Conservation (phyloP, 1,140 invertebrate genomes). For the Phymorhynchus buccinoides region DNA sequence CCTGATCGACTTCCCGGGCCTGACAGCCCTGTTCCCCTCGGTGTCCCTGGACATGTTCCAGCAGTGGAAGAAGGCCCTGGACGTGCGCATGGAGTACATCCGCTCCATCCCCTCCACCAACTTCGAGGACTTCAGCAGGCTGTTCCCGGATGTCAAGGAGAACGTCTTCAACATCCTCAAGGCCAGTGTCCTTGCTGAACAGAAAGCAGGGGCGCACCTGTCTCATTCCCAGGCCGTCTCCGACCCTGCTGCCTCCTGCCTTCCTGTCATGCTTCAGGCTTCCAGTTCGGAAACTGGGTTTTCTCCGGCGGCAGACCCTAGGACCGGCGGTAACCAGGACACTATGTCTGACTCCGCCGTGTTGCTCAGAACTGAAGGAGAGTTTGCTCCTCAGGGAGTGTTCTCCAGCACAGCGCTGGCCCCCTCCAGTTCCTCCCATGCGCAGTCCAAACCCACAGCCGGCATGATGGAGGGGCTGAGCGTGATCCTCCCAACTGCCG, state of each 20-base stretch:
- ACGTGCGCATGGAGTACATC: constrained; percentile 36
- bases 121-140: constrained; percentile 35
- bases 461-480: background rate
- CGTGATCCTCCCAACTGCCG: background rate
- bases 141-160: constrained; percentile 43
- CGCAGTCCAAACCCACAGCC: background rate
- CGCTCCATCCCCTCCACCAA: constrained; percentile 26
- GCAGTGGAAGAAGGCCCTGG: constrained; percentile 34
- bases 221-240: constrained; percentile 1
- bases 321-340: background rate
- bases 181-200: constrained; percentile 21
- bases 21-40: background rate
- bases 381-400: background rate
- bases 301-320: background rate
- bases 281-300: background rate
- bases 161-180: constrained; percentile 42
- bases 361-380: background rate
- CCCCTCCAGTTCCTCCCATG: background rate
- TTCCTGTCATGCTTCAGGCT: background rate
- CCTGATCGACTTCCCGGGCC: constrained; percentile 14
- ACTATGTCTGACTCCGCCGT: background rate
- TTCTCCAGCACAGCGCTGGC: background rate
- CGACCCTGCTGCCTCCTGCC: background rate
- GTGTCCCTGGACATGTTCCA: constrained; percentile 25
- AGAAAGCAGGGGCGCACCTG: background rate